These are phyloP conservation scores for Selene dorsalis DNA, from an alignment of 2,797 vertebrate genomes.

Conservation along the genomic window DNA sequence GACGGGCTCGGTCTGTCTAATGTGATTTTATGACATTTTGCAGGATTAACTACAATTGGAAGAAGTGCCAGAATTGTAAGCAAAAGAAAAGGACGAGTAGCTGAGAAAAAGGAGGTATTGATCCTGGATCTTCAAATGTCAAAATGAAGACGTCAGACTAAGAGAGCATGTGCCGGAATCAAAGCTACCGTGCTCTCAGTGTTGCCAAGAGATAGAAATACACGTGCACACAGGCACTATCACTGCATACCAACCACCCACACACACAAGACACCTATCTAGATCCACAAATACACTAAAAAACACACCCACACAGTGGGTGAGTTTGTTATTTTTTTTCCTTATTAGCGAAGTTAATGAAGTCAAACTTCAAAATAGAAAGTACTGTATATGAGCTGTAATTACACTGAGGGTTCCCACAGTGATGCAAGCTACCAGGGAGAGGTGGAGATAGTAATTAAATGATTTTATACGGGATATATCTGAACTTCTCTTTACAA, in stretches of 20 bases:
- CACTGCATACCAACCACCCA: background rate
- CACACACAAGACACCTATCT: background rate
- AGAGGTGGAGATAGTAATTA: background rate
- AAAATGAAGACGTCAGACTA: background rate
- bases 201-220: constrained; percentile 13
- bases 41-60: background rate
- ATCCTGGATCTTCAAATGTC: constrained; percentile 23
- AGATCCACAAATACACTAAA: constrained; percentile 8
- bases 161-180: background rate
- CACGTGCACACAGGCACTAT: background rate
- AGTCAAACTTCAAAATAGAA: background rate
- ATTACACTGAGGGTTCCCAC: constrained; percentile 1
- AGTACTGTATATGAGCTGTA: background rate
- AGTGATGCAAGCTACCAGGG: background rate
- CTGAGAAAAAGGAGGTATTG: background rate
- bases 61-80: background rate
- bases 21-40: background rate
- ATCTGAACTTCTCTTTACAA: background rate
- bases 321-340: constrained; percentile 3
- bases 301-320: background rate
- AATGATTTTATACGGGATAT: background rate
- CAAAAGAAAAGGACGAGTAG: background rate
- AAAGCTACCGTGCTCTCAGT: background rate
- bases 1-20: too few species aligned
- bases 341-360: background rate